Evolutionary conservation across 2,113 vertebrate species (phyloP), one percentile per base, ranked within the genome.

Genomic region (Ranitomeya variabilis): DNA sequence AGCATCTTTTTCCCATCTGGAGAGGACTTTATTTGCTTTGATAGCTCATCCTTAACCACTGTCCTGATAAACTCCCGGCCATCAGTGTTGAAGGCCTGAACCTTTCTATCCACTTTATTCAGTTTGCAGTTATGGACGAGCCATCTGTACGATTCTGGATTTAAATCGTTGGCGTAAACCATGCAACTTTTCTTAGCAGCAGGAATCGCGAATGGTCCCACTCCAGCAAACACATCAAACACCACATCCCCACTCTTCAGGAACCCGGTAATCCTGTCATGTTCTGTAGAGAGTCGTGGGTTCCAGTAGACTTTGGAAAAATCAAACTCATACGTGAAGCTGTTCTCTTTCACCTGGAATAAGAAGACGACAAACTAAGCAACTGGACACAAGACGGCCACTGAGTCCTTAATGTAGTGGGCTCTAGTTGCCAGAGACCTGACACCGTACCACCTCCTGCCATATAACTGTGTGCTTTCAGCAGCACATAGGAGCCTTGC

Each of bases 231-330:
- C 88, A 99, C 96, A 0, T 99, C 98, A 5, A 98, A 96, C 0
- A 99, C 95, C 0, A 95, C 89, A 77, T 99, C 97, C 0, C 96
- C 96, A 0, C 95, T 92, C 86, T 92, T 92, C n/a, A 98, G 79
- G 16, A 97, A 95, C 85, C 92, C 91, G 74, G 96, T 92, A 0
- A 99, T 93, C 0, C 98, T 96, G 86, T 95, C 83, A 18, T 98
- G 98, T 89, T 99, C 98, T 0, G 98, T 99, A 91, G 94, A 95
- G 23, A 99, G 97, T n/a, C 98, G 96, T 0, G 98, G 95, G 92
- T 99, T 99, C 98, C 98, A 99, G 91, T 99, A 99, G 1, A 99
- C 98, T 71, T 95, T 95, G 21, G 98, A 97, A 37, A 99, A 99
- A 93, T 99, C 98, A 94, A 99, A 96, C 87, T 99, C 97, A 4